A percentile compares a stretch with the other conserved stretches of the same genome.
phyloP scores from a whole-genome alignment of 2,113 vertebrate species.

The Eudyptes chrysolophus region DNA sequence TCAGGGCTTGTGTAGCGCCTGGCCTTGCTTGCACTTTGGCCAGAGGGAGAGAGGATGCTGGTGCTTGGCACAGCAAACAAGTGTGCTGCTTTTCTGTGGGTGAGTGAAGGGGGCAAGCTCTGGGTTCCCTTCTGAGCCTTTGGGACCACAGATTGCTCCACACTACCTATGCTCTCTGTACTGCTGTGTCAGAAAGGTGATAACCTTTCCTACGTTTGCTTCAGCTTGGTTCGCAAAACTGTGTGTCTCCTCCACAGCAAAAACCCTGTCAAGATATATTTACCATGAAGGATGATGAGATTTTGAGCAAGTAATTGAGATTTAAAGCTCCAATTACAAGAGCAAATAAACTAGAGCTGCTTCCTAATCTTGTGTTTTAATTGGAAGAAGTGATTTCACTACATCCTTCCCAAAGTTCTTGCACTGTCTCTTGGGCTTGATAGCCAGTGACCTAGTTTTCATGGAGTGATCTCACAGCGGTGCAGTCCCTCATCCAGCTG shows the following conservation, averaged over 20 bases:
- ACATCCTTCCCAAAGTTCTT: background rate
- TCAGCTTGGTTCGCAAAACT: background rate
- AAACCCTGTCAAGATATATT: background rate
- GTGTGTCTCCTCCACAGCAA: background rate
- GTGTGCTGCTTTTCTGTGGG: background rate
- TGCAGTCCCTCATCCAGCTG: background rate
- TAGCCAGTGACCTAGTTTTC: constrained; percentile 11
- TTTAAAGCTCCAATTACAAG: constrained; percentile 12
- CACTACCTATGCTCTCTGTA: background rate
- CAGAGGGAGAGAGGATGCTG: background rate
- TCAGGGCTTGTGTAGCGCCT: background rate
- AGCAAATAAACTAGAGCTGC: background rate
- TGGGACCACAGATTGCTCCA: background rate
- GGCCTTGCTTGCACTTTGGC: background rate
- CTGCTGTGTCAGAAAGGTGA: background rate
- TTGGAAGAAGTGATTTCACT: background rate
- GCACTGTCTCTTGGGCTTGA: background rate
- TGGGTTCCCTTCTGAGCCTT: background rate
- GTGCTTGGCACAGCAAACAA: background rate
- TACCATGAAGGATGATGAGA: background rate
- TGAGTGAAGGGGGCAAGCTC: background rate
- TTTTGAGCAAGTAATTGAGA: constrained; percentile 8
- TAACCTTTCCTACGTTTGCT: background rate
- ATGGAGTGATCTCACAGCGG: background rate
- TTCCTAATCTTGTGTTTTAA: background rate